phyloP scores from a whole-genome alignment of 2,888 invertebrate genomes.

The Scaptomyza polygonia region DNA sequence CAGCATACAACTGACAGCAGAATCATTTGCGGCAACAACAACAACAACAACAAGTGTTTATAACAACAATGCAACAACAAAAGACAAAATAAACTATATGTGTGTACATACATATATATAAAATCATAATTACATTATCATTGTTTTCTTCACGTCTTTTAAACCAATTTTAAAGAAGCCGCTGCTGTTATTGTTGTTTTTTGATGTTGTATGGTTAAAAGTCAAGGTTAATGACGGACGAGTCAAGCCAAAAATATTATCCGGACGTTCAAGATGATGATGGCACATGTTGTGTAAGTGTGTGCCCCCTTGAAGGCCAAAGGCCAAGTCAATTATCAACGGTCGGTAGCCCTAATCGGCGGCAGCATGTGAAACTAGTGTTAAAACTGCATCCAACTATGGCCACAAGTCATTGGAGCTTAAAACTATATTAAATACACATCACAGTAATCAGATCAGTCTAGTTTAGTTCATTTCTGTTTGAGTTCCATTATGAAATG shows the following conservation, averaged over 20 bases:
- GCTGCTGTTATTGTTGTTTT: conserved; percentile 12
- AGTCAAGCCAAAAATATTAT: conserved; percentile 32
- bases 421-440: conserved; percentile 42
- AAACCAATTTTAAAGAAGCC: conserved; percentile 54
- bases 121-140: conserved; percentile 67
- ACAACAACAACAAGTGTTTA: conserved; percentile 43
- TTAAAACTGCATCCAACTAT: conserved; percentile 31
- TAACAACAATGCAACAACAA: conserved; percentile 11
- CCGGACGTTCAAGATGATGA: conserved; percentile 44
- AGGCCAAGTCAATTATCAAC: conserved; percentile 23
- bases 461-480: conserved; percentile 12
- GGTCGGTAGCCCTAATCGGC: conserved; percentile 10
- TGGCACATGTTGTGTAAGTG: conserved; percentile 35
- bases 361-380: conserved; percentile 51
- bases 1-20: conserved; percentile 39
- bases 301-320: conserved; percentile 45
- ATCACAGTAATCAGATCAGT: conserved; percentile 12
- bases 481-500: conserved; percentile 44
- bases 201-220: conserved; percentile 51
- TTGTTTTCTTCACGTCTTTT: conserved; percentile 67
- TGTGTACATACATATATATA: neutral
- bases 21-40: conserved; percentile 27
- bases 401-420: conserved; percentile 25
- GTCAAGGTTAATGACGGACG: conserved; percentile 65
- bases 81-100: conserved; percentile 3